Base-by-base conservation (phyloP, 2,888 invertebrate genomes). In the Agrochola circellaris region DNA sequence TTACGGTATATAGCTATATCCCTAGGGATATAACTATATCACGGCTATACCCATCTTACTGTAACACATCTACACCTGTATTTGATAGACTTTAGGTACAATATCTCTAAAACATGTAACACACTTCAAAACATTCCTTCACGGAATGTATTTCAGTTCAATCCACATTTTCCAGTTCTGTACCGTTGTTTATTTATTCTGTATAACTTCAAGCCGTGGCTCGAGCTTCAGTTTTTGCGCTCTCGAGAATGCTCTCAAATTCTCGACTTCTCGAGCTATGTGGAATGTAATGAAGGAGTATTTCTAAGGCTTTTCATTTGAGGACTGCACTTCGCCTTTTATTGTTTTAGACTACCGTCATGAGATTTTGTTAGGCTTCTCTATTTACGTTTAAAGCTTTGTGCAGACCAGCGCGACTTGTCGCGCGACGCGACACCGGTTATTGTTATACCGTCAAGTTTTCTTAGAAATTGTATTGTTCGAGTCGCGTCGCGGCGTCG, bases 261-360 rank as follows among this genome's bases (percentile, higher is more conserved):
- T 78, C 75, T 61, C 74, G 51, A 79, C 71, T 73, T 67, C 72
- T 75, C 38, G 54, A 76, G 69, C 71, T 64, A 61, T 73, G 67
- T 65, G 56, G 42, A 79, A 83, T 77, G 83, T 87, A 85, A 88
- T 87, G 85, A 85, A 81, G 75, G 62, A 75, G 79, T 77, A 84
- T 83, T 87, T 84, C 83, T 87, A 86, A 75, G 86, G 83, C 83
- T 86, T 84, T 83, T 78, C 65, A 70, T 86, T 75, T 61, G 51
- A 75, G 54, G 58, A 54, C 15, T 66, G 78, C 45, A 73, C 51
- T 69, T 34, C 30, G n/a, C 20, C 20, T n/a, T 78, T 85, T 83
- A 83, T 56, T 85, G 83, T 83, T 66, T 74, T 38, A 58, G 51
- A 42, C 15, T 56, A 42, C 30, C 48, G 26, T 75, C 54, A 13